Evolutionary conservation across 1,140 invertebrate genomes (phyloP), one percentile per base, ranked within the genome.

Genomic region (Brachionus angularis): DNA sequence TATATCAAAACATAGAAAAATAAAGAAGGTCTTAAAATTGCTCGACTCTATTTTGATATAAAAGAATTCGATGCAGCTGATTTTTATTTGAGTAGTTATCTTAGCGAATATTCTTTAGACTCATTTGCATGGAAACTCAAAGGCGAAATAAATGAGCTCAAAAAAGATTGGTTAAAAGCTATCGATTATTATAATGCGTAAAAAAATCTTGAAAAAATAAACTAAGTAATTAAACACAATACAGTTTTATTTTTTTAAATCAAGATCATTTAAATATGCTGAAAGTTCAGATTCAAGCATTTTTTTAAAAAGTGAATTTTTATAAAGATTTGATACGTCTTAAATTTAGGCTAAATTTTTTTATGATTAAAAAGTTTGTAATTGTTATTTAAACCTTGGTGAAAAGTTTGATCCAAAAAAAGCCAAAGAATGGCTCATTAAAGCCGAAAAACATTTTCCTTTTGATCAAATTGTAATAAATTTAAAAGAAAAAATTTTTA

Each of bases 11-110:
- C n/a, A n/a, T 0, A 58, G 53, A 58, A 58, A 58, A 58, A 58
- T 58, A 67, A 50, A 47, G 62, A 67, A 50, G 62, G 62, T n/a
- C 29, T 67, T 10, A 67, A 67, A 14, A 67, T 67, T n/a, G 23
- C 62, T 21, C 42, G 44, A 16, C 42, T 67, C 12, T 67, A 67
- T 16, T 47, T 31, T 47, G 62, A 67, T 67, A 25, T 67, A 5
- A 50, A 67, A 42, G 62, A 67, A 23, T 67, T n/a, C 42, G 47
- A 67, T 14, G 21, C 42, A 29, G 62, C 62, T 34, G 31, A 50
- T 33, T 46, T 47, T 14, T 67, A 67, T 16, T 34, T 67, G 25
- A 50, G 18, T 34, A 67, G 47, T 33, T 67, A 67, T 25, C 16
- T 67, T 12, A 67, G 62, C 25, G 62, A 67, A 44, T 67, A 33